Percentiles rank a stretch among this genome's conserved stretches.
phyloP scores from a whole-genome alignment of 2,888 invertebrate species.

The Steinernema hermaphroditum region DNA sequence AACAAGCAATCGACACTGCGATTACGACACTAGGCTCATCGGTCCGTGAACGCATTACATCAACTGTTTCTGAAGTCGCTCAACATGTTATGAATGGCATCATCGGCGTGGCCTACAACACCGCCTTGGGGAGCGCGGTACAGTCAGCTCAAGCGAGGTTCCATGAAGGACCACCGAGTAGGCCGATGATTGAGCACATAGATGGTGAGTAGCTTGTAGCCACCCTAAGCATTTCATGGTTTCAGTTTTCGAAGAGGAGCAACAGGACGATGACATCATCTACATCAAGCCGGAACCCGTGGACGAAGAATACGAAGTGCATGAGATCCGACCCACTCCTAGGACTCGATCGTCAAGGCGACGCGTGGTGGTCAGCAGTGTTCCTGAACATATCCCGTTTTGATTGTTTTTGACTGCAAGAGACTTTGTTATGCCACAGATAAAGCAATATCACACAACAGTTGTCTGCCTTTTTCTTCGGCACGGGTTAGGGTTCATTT shows the following conservation, averaged over 20 bases:
- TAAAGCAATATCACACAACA: too few species aligned
- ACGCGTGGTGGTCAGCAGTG: too few species aligned
- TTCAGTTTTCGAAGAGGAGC: constrained; percentile 4
- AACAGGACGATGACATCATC: not conserved
- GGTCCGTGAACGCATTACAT: not conserved
- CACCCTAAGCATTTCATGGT: not conserved
- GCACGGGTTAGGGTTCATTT: too few species aligned
- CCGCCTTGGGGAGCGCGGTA: not conserved
- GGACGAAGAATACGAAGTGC: not conserved
- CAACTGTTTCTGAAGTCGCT: not conserved
- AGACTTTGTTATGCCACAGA: too few species aligned
- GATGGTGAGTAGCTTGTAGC: not conserved
- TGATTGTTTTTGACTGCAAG: too few species aligned
- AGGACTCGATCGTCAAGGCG: too few species aligned
- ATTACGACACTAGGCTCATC: not conserved
- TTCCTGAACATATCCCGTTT: too few species aligned
- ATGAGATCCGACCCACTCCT: too few species aligned
- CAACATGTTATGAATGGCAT: not conserved
- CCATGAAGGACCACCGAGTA: not conserved
- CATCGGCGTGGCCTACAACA: not conserved
- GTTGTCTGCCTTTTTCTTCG: too few species aligned
- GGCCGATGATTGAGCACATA: not conserved
- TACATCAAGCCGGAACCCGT: not conserved
- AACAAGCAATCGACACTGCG: not conserved
- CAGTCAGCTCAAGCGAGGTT: not conserved